Evolutionary conservation across 30 jellyfish, hydroid and myxozoan species (phyloP).

Genomic region (Pseudorhiza aurosa): DNA sequence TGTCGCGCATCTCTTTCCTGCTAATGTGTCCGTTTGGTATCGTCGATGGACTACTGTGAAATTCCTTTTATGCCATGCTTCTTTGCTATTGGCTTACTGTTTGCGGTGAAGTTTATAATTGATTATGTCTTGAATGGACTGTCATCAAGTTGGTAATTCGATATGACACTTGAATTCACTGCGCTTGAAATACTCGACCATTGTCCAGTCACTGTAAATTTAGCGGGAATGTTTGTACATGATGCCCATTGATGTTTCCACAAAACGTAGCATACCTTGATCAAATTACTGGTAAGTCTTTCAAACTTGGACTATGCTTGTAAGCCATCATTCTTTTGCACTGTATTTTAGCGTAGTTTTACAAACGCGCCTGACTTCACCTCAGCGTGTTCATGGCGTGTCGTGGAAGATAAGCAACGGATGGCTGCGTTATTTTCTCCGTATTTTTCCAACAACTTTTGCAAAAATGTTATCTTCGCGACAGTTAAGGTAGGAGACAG

Average conservation of each 20-base stretch:
- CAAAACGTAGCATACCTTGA: too few relatives aligned
- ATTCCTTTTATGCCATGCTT: conserved; percentile 5
- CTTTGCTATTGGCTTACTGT: conserved; percentile 46
- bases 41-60: conserved; percentile 44
- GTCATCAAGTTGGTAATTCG: conserved; percentile 33
- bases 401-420: too few relatives aligned
- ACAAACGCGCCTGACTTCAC: too few relatives aligned
- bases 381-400: too few relatives aligned
- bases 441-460: too few relatives aligned
- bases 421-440: too few relatives aligned
- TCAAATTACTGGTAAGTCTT: too few relatives aligned
- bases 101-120: conserved; percentile 27
- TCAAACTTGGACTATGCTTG: too few relatives aligned
- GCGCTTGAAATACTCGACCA: conserved; percentile 7
- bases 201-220: not conserved
- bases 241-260: not conserved
- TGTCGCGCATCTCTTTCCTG: conserved; percentile 12
- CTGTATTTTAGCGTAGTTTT: too few relatives aligned
- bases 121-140: conserved; percentile 15
- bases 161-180: not conserved
- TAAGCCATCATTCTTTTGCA: too few relatives aligned
- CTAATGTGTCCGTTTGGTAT: conserved; percentile 37
- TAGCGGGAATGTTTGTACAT: not conserved
- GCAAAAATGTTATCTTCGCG: too few relatives aligned
- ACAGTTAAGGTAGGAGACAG: too few relatives aligned